Evolutionary conservation across 64 coral and sea anemone genomes (phyloP).

Genomic region (Montipora capricornis): DNA sequence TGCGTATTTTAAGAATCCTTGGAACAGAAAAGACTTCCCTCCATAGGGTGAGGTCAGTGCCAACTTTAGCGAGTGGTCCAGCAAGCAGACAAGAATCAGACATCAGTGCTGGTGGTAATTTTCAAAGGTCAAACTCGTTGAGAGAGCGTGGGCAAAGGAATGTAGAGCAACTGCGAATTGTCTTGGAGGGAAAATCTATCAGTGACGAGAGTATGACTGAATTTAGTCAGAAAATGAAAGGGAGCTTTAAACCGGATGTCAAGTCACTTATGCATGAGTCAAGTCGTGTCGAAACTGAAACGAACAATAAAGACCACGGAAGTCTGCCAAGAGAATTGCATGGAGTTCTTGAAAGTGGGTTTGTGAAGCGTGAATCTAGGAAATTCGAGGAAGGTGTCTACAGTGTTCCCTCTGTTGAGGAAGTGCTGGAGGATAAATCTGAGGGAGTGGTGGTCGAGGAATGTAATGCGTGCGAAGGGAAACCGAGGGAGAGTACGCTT

Average conservation of each 20-base stretch:
- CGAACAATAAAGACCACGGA: background rate
- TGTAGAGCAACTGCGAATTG: background rate
- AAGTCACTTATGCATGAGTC: background rate
- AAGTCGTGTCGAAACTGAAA: background rate
- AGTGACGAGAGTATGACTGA: slow-evolving; percentile 31
- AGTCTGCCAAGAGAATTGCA: slow-evolving; percentile 38
- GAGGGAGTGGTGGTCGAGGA: background rate
- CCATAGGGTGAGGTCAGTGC: slow-evolving; percentile 9
- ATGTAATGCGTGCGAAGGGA: background rate
- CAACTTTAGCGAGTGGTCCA: background rate
- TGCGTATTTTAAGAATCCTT: background rate
- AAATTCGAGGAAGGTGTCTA: slow-evolving; percentile 71
- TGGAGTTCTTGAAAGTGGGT: slow-evolving; percentile 59
- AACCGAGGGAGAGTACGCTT: background rate
- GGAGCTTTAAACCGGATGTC: background rate
- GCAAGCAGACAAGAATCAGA: background rate
- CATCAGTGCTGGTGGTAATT: background rate
- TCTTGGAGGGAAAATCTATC: background rate
- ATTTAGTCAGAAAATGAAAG: background rate
- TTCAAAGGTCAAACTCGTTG: slow-evolving; percentile 48
- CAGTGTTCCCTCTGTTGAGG: slow-evolving; percentile 4
- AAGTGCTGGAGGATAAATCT: background rate
- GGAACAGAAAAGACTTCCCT: background rate
- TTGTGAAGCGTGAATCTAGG: slow-evolving; percentile 58
- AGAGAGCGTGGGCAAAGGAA: slow-evolving; percentile 9